A percentile compares a stretch with the other conserved stretches of the same genome.
phyloP scores from a whole-genome alignment of 2,797 vertebrate species.

The Lepus townsendii region DNA sequence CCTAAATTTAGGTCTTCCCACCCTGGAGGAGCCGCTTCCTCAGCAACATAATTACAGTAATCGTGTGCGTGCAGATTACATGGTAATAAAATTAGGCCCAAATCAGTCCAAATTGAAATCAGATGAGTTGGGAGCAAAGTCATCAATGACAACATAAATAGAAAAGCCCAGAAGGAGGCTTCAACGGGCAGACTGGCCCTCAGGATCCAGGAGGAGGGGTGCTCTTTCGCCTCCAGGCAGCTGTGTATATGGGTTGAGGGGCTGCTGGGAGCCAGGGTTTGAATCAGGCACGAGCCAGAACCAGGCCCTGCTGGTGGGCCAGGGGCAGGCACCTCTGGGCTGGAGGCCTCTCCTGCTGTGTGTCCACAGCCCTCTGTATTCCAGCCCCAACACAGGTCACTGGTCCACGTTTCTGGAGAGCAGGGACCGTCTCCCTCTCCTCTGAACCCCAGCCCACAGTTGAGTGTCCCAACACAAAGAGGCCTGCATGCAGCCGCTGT shows the following conservation, averaged over 20 bases:
- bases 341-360: not conserved
- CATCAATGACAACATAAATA: constrained; percentile 92
- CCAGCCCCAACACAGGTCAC: not conserved
- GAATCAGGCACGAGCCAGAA: not conserved
- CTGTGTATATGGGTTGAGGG: not conserved
- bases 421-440: not conserved
- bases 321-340: not conserved
- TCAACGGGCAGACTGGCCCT: constrained; percentile 57
- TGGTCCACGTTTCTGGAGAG: not conserved
- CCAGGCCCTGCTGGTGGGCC: not conserved
- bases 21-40: constrained; percentile 86
- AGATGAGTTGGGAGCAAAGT: constrained; percentile 88
- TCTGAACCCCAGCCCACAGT: not conserved
- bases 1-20: constrained; percentile 85
- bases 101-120: constrained; percentile 91
- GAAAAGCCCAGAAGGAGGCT: constrained; percentile 80
- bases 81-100: constrained; percentile 92
- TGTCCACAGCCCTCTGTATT: not conserved
- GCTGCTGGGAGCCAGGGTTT: not conserved
- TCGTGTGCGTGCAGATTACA: constrained; percentile 92
- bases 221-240: not conserved
- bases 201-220: not conserved
- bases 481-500: not conserved
- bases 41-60: constrained; percentile 91
- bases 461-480: not conserved